Evolutionary conservation across 1,140 invertebrate genomes (phyloP).

Genomic region (Apis dorsata): DNA sequence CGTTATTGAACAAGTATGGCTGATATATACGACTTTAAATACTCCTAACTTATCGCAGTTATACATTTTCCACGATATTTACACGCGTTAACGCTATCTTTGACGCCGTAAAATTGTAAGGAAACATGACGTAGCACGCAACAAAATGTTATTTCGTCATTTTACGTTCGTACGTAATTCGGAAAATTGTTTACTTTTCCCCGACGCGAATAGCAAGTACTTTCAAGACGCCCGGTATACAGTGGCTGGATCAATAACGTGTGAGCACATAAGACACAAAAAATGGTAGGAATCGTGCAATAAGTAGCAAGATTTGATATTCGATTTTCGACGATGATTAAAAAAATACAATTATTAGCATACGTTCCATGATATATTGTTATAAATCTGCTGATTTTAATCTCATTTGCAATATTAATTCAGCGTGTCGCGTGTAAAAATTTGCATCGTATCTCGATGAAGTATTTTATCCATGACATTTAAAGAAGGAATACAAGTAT

Average conservation of each 20-base stretch:
- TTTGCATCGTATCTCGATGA: neutral
- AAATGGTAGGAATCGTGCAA: slow-evolving; percentile 12
- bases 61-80: neutral
- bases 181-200: neutral
- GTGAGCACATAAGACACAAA: slow-evolving; percentile 15
- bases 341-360: slow-evolving; percentile 11
- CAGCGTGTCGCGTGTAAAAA: too few species aligned
- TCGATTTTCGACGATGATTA: neutral
- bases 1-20: neutral
- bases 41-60: neutral
- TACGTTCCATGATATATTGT: neutral
- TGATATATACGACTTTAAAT: neutral
- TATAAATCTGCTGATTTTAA: neutral
- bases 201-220: neutral
- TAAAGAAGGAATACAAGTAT: neutral
- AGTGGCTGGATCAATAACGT: slow-evolving; percentile 27
- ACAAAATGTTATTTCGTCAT: slow-evolving; percentile 1
- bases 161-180: neutral
- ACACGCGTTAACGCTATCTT: neutral
- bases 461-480: neutral
- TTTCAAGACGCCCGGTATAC: neutral
- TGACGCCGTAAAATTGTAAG: neutral
- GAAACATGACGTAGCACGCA: neutral
- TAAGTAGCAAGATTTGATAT: slow-evolving; percentile 3
- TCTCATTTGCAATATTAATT: neutral